These are phyloP conservation scores for Pomacea maculata DNA, from an alignment of 1,140 invertebrate genomes.

Conservation along the genomic window DNA sequence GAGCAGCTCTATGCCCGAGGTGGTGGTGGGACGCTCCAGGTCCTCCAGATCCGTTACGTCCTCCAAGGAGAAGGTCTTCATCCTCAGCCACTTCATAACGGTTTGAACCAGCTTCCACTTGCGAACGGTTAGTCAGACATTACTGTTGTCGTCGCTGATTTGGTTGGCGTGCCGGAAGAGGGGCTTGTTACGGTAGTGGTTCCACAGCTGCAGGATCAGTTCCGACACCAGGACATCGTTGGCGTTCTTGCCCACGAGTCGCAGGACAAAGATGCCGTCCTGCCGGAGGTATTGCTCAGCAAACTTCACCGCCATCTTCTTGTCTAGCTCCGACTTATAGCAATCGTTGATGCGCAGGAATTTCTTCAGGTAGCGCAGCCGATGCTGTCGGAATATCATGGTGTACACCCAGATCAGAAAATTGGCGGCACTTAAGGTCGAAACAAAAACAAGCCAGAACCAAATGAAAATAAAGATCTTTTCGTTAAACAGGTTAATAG, in stretches of 20 bases:
- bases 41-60: slow-evolving; percentile 31
- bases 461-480: slow-evolving; percentile 71
- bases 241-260: slow-evolving; percentile 68
- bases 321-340: slow-evolving; percentile 60
- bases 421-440: slow-evolving; percentile 66
- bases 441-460: slow-evolving; percentile 71
- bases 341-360: slow-evolving; percentile 64
- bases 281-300: slow-evolving; percentile 68
- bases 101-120: slow-evolving; percentile 49
- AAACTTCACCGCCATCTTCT: slow-evolving; percentile 65
- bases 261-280: slow-evolving; percentile 68
- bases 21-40: slow-evolving; percentile 26
- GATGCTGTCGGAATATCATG: slow-evolving; percentile 61
- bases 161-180: slow-evolving; percentile 61
- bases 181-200: slow-evolving; percentile 61
- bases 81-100: slow-evolving; percentile 36
- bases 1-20: slow-evolving; percentile 35
- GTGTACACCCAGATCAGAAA: slow-evolving; percentile 66
- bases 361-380: slow-evolving; percentile 65
- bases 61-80: slow-evolving; percentile 38
- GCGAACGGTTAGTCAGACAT: slow-evolving; percentile 60
- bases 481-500: slow-evolving; percentile 71
- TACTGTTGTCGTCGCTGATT: slow-evolving; percentile 60
- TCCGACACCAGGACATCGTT: slow-evolving; percentile 69
- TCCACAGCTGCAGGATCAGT: slow-evolving; percentile 68